Conservation (phyloP, 2,113 vertebrate species). For the Scolopax mira region DNA sequence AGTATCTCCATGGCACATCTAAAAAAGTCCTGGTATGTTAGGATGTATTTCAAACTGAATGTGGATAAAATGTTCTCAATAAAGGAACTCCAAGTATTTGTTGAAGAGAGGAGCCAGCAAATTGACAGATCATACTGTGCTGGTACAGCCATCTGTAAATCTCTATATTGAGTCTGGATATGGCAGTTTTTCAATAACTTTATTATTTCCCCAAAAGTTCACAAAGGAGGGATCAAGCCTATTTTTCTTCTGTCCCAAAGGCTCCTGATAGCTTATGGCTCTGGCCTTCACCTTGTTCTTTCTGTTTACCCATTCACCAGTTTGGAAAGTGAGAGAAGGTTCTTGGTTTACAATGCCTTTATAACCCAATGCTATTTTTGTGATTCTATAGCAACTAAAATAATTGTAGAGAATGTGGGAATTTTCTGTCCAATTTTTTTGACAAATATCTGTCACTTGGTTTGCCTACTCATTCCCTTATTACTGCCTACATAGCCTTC, state of each 20-base stretch:
- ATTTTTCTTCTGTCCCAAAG: not conserved
- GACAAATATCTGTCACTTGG: constrained; percentile 39
- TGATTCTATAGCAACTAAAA: constrained; percentile 23
- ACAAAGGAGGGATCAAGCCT: not conserved
- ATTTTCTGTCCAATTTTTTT: constrained; percentile 26
- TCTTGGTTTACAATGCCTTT: not conserved
- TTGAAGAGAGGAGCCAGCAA: not conserved
- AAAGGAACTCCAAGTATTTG: not conserved
- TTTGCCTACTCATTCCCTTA: constrained; percentile 42
- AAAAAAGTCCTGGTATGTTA: not conserved
- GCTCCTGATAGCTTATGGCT: not conserved
- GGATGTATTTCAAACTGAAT: not conserved
- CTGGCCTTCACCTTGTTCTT: not conserved
- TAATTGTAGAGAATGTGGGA: not conserved
- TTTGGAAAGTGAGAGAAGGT: not conserved
- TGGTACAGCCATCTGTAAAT: not conserved
- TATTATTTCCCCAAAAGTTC: constrained; percentile 24
- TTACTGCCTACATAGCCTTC: constrained; percentile 7
- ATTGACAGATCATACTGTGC: not conserved
- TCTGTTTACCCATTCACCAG: not conserved
- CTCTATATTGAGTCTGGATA: not conserved
- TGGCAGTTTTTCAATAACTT: constrained; percentile 17
- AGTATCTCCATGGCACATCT: not conserved
- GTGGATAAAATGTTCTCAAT: not conserved
- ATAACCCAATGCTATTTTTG: not conserved